These are phyloP conservation scores for Ammodytes dubius DNA, from an alignment of 2,113 vertebrate genomes.

Conservation along the genomic window DNA sequence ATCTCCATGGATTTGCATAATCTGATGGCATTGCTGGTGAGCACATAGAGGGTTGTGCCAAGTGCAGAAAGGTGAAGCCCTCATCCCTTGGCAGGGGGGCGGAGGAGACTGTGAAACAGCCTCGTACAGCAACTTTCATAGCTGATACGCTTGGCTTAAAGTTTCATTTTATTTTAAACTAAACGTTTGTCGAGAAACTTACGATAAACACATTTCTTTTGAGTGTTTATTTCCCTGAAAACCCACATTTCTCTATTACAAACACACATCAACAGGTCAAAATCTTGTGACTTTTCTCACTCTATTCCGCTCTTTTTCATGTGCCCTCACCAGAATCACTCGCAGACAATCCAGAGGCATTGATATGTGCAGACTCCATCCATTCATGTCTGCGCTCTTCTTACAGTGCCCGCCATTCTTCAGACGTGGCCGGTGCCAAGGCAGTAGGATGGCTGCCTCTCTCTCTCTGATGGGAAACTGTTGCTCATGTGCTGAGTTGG, in stretches of 20 bases:
- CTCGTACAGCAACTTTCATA: conserved; percentile 57
- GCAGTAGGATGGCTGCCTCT: conserved; percentile 77
- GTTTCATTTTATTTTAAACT: background rate
- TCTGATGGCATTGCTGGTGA: conserved; percentile 81
- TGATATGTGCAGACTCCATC: conserved; percentile 72
- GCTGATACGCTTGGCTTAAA: conserved; percentile 28
- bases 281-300: background rate
- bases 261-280: background rate
- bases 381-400: conserved; percentile 79
- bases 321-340: conserved; percentile 41
- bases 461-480: conserved; percentile 83
- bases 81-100: conserved; percentile 69
- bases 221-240: background rate
- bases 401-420: conserved; percentile 82
- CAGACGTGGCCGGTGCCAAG: conserved; percentile 80
- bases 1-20: conserved; percentile 87
- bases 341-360: conserved; percentile 58
- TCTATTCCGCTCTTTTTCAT: conserved; percentile 16
- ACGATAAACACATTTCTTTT: background rate
- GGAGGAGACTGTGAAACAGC: conserved; percentile 42
- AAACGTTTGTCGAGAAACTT: background rate
- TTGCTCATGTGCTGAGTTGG: conserved; percentile 81
- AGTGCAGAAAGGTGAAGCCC: conserved; percentile 83
- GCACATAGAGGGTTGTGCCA: conserved; percentile 78
- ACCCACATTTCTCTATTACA: background rate